Conservation (phyloP, 2,113 vertebrate species). For the Gobio gobio region DNA sequence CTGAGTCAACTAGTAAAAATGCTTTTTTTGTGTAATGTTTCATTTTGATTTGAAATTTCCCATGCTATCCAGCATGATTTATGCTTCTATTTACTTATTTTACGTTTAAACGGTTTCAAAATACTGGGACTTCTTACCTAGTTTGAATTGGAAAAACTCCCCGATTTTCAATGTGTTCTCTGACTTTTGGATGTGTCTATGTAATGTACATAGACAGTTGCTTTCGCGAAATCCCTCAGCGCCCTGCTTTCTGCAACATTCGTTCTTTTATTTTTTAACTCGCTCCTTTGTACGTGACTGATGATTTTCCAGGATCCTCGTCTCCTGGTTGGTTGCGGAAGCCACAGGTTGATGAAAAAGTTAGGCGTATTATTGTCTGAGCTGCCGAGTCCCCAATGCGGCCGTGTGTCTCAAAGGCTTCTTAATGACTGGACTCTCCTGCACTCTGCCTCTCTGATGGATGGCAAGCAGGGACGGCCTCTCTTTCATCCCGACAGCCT, state of each 20-base stretch:
- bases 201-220: not conserved
- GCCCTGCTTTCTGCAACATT: constrained; percentile 10
- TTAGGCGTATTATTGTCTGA: constrained; percentile 42
- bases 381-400: constrained; percentile 41
- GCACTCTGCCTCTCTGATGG: constrained; percentile 60
- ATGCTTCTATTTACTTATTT: not conserved
- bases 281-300: constrained; percentile 33
- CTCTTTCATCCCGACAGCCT: constrained; percentile 65
- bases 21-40: not conserved
- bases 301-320: constrained; percentile 3
- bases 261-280: constrained; percentile 28
- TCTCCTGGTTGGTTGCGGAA: constrained; percentile 24
- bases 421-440: constrained; percentile 56
- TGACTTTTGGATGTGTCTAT: not conserved
- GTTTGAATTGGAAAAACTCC: not conserved
- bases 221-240: not conserved
- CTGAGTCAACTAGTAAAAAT: not conserved
- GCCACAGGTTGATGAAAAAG: constrained; percentile 46
- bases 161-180: not conserved
- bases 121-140: too few relatives aligned
- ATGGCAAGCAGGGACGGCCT: constrained; percentile 56
- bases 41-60: not conserved
- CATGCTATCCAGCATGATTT: not conserved
- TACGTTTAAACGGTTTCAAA: not conserved
- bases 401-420: constrained; percentile 55